These are phyloP conservation scores for Xanthia togata DNA, from an alignment of 2,888 invertebrate genomes.

Conservation along the genomic window DNA sequence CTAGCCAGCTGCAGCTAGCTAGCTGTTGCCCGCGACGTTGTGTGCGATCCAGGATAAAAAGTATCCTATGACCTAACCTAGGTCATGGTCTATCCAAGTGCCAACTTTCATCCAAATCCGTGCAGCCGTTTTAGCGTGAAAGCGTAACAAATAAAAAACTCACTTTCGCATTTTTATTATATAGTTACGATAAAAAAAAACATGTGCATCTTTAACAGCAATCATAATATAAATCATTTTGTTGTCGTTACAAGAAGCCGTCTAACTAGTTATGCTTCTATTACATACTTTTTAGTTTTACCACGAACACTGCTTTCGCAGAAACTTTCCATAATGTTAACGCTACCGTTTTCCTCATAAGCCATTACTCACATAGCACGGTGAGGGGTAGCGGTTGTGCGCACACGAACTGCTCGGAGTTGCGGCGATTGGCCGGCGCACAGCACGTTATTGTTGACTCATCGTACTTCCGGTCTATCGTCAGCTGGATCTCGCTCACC, in stretches of 20 bases:
- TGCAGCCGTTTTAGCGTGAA: too few species aligned
- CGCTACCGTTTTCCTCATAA: conserved; percentile 17
- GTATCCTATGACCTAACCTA: too few species aligned
- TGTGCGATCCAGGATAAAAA: too few species aligned
- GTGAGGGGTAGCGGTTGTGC: conserved; percentile 80
- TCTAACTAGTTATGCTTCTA: conserved; percentile 22
- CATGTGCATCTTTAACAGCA: not conserved
- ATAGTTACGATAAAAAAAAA: too few species aligned
- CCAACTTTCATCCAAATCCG: too few species aligned
- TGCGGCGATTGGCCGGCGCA: conserved; percentile 77
- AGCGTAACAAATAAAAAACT: too few species aligned
- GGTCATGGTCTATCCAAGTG: too few species aligned
- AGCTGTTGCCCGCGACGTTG: too few species aligned
- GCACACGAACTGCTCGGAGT: conserved; percentile 74
- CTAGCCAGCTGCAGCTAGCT: too few species aligned
- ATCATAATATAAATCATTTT: conserved; percentile 14
- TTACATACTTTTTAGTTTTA: not conserved
- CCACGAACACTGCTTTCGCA: conserved; percentile 23
- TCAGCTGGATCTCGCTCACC: conserved; percentile 80
- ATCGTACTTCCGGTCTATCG: conserved; percentile 77
- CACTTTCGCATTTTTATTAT: too few species aligned
- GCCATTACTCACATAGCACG: conserved; percentile 79
- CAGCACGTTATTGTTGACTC: conserved; percentile 85
- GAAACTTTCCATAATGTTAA: conserved; percentile 32
- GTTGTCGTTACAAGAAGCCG: conserved; percentile 4